These are phyloP conservation scores for Antitype chi DNA, from an alignment of 2,888 invertebrate genomes.

Conservation along the genomic window DNA sequence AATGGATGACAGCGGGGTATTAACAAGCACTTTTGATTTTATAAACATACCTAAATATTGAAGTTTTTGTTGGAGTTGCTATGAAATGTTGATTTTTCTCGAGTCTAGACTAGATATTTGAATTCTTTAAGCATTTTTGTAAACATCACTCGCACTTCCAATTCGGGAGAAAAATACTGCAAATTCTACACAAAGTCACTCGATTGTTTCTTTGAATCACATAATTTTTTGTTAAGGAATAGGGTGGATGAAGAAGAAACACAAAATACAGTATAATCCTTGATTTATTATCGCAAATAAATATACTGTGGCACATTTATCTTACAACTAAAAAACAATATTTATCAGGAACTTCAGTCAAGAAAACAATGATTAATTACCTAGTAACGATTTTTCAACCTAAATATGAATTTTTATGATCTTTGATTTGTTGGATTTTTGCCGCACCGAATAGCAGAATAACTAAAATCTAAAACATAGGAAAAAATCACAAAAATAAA, in stretches of 20 bases:
- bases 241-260: neutral
- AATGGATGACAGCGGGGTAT: slow-evolving; percentile 49
- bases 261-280: neutral
- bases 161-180: neutral
- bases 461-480: too few relatives aligned
- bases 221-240: neutral
- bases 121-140: slow-evolving; percentile 16
- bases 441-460: too few relatives aligned
- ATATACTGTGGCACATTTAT: slow-evolving; percentile 23
- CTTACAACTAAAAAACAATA: slow-evolving; percentile 44
- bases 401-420: too few relatives aligned
- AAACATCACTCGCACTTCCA: slow-evolving; percentile 12
- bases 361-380: neutral
- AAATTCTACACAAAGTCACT: neutral
- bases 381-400: neutral
- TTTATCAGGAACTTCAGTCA: slow-evolving; percentile 15
- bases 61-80: slow-evolving; percentile 26
- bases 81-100: slow-evolving; percentile 25
- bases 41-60: slow-evolving; percentile 53
- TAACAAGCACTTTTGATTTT: slow-evolving; percentile 48
- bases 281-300: slow-evolving; percentile 42
- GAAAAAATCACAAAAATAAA: too few relatives aligned
- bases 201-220: neutral
- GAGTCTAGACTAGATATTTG: slow-evolving; percentile 17
- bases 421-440: too few relatives aligned